A percentile compares a stretch with the other conserved stretches of the same genome.
phyloP scores from a whole-genome alignment of 1,140 invertebrate species.

The Fopius arisanus region DNA sequence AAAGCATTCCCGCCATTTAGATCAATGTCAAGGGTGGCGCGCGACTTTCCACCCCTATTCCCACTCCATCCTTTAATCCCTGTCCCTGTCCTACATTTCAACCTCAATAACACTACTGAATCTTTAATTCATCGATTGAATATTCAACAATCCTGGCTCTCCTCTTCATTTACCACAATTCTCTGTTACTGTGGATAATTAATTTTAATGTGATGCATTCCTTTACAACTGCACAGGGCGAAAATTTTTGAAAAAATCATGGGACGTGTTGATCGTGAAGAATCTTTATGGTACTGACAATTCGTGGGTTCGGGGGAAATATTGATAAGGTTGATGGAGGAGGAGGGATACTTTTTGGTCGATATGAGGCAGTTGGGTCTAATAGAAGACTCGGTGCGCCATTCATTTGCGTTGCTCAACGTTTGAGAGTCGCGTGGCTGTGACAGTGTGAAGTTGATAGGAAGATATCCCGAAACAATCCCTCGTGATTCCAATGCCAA shows the following conservation, averaged over 20 bases:
- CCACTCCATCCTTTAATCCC: not conserved
- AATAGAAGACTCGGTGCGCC: conserved; percentile 16
- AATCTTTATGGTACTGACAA: too few relatives aligned
- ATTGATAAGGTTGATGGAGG: not conserved
- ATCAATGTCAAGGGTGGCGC: not conserved
- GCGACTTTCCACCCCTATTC: not conserved
- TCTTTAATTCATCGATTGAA: not conserved
- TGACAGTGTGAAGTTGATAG: conserved; percentile 27
- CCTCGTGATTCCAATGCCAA: too few relatives aligned
- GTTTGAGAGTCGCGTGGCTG: conserved; percentile 39
- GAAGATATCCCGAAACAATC: not conserved
- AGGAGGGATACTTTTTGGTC: conserved; percentile 45
- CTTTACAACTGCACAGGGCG: too few relatives aligned
- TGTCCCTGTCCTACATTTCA: not conserved
- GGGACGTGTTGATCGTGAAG: too few relatives aligned
- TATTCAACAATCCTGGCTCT: too few relatives aligned
- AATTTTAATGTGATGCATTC: too few relatives aligned
- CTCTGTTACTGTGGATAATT: too few relatives aligned
- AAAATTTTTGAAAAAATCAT: too few relatives aligned
- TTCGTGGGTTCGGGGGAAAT: too few relatives aligned
- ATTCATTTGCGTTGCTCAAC: conserved; percentile 17
- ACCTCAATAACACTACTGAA: not conserved
- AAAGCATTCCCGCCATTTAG: not conserved
- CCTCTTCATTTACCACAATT: too few relatives aligned
- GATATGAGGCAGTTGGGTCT: conserved; percentile 44